A percentile compares a stretch with the other conserved stretches of the same genome.
Evolutionary conservation across 2,113 vertebrate genomes (phyloP).

Genomic region (Potamarius usumacintae): DNA sequence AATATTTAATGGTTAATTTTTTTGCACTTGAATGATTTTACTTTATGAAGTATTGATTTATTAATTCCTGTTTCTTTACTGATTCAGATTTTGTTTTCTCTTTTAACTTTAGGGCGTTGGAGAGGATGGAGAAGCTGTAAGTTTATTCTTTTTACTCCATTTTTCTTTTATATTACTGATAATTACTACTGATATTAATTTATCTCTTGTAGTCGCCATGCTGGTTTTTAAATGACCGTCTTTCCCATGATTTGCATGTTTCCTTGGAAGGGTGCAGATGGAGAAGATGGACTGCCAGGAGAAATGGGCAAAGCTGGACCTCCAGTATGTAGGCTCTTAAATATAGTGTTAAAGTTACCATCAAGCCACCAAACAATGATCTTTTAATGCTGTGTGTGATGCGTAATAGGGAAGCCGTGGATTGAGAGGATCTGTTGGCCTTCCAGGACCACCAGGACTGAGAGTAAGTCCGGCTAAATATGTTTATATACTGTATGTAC

Average conservation of each 20-base stretch:
- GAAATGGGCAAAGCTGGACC: conserved; percentile 88
- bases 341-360: not conserved
- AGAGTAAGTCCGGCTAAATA: conserved; percentile 72
- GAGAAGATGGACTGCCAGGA: conserved; percentile 87
- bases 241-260: conserved; percentile 6
- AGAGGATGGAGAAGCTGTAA: conserved; percentile 83
- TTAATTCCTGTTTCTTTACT: not conserved
- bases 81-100: not conserved
- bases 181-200: not conserved
- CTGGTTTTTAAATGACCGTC: not conserved
- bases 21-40: not conserved
- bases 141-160: conserved; percentile 56
- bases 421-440: conserved; percentile 80
- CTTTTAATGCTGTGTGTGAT: not conserved
- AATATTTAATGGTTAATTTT: not conserved
- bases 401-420: conserved; percentile 82
- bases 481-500: not conserved
- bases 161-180: not conserved
- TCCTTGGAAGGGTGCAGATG: conserved; percentile 81
- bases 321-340: conserved; percentile 76
- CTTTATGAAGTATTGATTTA: not conserved
- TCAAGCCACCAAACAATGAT: not conserved
- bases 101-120: conserved; percentile 79
- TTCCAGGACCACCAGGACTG: conserved; percentile 80
- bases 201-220: not conserved